phyloP scores from a whole-genome alignment of 2,888 invertebrate genomes.

The Aricia artaxerxes region DNA sequence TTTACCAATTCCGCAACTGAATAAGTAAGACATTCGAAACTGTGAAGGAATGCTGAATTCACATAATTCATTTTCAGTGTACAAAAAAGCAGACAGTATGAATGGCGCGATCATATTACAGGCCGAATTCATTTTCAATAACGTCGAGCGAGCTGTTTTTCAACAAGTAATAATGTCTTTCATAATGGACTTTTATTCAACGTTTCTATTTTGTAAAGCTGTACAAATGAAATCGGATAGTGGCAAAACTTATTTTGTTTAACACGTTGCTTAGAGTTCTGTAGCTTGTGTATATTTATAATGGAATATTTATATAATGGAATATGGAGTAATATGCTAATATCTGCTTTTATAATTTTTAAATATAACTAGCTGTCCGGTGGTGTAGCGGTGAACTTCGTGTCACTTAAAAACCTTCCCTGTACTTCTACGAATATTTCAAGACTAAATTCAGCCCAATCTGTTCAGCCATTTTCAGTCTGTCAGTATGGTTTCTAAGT shows the following conservation, averaged over 20 bases:
- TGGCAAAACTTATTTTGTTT: background rate
- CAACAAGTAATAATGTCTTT: constrained; percentile 43
- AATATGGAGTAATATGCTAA: too few species aligned
- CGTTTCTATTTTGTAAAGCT: constrained; percentile 45
- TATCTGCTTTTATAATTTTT: too few species aligned
- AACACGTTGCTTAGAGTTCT: background rate
- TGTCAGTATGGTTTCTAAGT: too few species aligned
- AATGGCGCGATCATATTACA: constrained; percentile 31
- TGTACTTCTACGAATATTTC: too few species aligned
- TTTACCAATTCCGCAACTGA: background rate
- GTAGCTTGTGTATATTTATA: background rate
- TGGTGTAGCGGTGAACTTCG: too few species aligned
- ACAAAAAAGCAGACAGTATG: background rate
- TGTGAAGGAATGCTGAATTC: background rate
- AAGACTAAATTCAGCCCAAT: too few species aligned
- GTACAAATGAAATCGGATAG: constrained; percentile 6
- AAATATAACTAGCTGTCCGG: too few species aligned
- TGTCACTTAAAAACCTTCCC: too few species aligned
- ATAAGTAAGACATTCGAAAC: background rate
- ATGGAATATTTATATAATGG: background rate
- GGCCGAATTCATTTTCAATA: constrained; percentile 41
- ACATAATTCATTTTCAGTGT: constrained; percentile 2
- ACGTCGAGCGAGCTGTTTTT: constrained; percentile 38
- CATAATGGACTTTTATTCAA: constrained; percentile 42
- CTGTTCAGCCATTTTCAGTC: too few species aligned